A percentile compares a stretch with the other conserved stretches of the same genome.
Evolutionary conservation across 2,797 vertebrate species (phyloP).

Genomic region (Chelmon rostratus): DNA sequence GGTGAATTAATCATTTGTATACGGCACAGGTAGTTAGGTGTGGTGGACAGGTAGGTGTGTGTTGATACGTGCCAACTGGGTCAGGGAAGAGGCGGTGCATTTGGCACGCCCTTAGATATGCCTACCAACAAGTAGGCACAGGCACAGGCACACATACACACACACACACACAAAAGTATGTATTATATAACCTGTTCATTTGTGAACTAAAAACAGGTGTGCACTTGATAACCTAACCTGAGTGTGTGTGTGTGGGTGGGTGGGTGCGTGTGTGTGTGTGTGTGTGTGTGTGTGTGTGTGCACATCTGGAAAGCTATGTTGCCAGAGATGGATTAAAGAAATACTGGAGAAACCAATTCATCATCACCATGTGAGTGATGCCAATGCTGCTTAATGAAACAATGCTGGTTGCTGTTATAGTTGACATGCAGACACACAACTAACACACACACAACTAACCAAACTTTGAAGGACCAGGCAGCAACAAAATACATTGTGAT

Average conservation of each 20-base stretch:
- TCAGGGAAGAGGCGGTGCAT: constrained; percentile 56
- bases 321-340: constrained; percentile 14
- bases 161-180: not conserved
- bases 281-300: too few species aligned
- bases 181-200: constrained; percentile 28
- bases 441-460: not conserved
- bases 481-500: not conserved
- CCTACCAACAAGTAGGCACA: not conserved
- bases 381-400: not conserved
- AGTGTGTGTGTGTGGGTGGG: too few species aligned
- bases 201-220: constrained; percentile 21
- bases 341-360: constrained; percentile 11
- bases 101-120: constrained; percentile 39
- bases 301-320: constrained; percentile 14
- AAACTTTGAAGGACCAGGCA: not conserved
- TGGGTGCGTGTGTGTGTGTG: too few species aligned
- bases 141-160: not conserved
- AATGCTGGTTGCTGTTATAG: not conserved
- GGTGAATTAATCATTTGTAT: constrained; percentile 37
- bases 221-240: constrained; percentile 4
- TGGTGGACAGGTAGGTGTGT: constrained; percentile 44
- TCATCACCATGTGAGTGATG: not conserved
- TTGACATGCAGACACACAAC: not conserved
- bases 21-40: constrained; percentile 33
- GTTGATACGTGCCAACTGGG: constrained; percentile 64